Evolutionary conservation across 2,888 invertebrate genomes (phyloP), one percentile per base, ranked within the genome.

Genomic region (Steinernema scapterisci): DNA sequence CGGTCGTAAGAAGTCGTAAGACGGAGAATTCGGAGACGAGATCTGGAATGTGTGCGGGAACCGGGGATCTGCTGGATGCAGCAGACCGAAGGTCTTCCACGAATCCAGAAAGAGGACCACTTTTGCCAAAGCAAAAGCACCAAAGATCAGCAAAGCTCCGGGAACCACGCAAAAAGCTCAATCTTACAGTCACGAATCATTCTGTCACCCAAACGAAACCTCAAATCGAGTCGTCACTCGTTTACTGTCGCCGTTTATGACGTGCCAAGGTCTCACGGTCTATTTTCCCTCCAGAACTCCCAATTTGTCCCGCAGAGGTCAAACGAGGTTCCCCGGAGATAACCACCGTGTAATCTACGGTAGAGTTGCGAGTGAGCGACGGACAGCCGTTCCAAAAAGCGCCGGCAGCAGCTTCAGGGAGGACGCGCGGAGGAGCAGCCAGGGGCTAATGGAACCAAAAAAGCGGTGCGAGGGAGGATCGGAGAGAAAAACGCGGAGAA

Each of bases 1-100:
- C 63, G 63, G 63, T 63, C 63, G 63, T 63, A 63, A 63, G 63
- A 63, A 63, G 63, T 63, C 63, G 63, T 63, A 63, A 63, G 63
- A 31, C 11, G 63, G 63, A 25, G 63, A 44, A 44, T 16, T 48
- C 16, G 13, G 48, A n/a, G 48, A 16, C 19, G 48, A 5, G 48
- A 16, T 48, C 48, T 5, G 48, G 6, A 48, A 48, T 5, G 48
- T 16, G 16, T 16, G 48, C 16, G 19, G 48, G 48, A 48, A 48
- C 7, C n/a, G 48, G 48, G 45, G 45, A 44, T 44, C 9, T 16
- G 45, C 45, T 44, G 45, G 48, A 38, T 3, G 38, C 5, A 38
- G 38, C 3, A 38, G 38, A 38, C 38, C 3, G 48, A 16, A 48
- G 48, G 3, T 13, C 13, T 38, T 6, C 38, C 38, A 38, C n/a